Conservation (phyloP, 2,113 vertebrate genomes). For the Tragelaphus buxtoni region DNA sequence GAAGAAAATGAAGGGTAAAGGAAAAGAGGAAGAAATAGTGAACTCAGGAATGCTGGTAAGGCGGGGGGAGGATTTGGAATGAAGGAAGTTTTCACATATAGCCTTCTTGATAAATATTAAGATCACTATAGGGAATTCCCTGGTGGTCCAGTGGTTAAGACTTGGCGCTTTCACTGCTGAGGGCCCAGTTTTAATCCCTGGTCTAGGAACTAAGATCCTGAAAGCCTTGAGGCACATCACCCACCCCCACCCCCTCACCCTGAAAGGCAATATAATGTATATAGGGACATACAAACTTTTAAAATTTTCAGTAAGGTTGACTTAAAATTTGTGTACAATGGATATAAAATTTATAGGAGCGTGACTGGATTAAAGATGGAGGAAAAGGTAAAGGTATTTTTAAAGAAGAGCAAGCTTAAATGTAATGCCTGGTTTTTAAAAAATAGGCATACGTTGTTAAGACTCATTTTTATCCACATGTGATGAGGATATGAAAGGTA, state of each 20-base stretch:
- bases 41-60: neutral
- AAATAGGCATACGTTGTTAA: neutral
- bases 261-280: neutral
- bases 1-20: neutral
- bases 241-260: neutral
- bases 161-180: neutral
- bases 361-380: neutral
- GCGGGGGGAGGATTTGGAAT: neutral
- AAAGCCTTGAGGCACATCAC: neutral
- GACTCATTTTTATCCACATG: neutral
- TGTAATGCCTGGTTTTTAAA: neutral
- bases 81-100: neutral
- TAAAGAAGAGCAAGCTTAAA: neutral
- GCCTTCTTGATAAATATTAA: neutral
- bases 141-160: neutral
- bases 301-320: neutral
- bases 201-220: neutral
- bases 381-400: neutral
- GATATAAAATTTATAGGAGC: neutral
- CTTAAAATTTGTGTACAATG: neutral
- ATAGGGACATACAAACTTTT: neutral
- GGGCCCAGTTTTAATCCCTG: neutral
- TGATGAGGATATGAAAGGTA: neutral
- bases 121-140: neutral
- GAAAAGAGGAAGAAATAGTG: neutral